A percentile compares a stretch with the other conserved stretches of the same genome.
Evolutionary conservation across 2,888 invertebrate genomes (phyloP).

Genomic region (Mallateleia sp.): DNA sequence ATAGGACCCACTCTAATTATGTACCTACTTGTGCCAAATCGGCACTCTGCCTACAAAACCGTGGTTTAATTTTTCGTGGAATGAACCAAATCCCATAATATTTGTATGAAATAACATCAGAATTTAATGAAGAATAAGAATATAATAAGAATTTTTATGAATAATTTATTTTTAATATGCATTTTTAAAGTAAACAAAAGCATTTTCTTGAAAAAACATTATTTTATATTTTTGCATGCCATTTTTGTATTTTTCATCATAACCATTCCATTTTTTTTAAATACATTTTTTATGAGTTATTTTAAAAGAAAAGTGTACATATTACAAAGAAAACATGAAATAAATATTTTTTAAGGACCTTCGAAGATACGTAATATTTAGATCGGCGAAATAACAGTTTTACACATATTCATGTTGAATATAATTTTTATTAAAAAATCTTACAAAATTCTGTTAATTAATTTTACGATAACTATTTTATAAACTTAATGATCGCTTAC

Average conservation of each 20-base stretch:
- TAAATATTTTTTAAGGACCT: conserved; percentile 27
- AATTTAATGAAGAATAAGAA: conserved; percentile 7
- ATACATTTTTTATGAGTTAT: too few relatives aligned
- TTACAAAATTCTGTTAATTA: conserved; percentile 6
- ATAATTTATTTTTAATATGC: conserved; percentile 15
- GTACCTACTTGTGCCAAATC: conserved; percentile 5
- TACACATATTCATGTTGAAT: conserved; percentile 15
- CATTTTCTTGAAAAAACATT: background rate
- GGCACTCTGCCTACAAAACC: conserved; percentile 6
- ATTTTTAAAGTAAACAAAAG: background rate
- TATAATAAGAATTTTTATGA: background rate
- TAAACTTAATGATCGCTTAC: conserved; percentile 7
- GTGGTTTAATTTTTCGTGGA: conserved; percentile 6
- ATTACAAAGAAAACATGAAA: conserved; percentile 11
- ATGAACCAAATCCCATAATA: conserved; percentile 10
- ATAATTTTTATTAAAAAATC: conserved; percentile 25
- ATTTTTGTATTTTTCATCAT: conserved; percentile 21
- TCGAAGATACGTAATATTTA: conserved; percentile 30
- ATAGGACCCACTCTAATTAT: too few relatives aligned
- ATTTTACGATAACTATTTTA: background rate
- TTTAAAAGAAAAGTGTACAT: too few relatives aligned
- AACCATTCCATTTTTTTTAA: too few relatives aligned
- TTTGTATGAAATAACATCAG: background rate
- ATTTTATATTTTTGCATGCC: conserved; percentile 5
- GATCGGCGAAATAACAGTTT: conserved; percentile 19